A percentile compares a stretch with the other conserved stretches of the same genome.
phyloP scores from a whole-genome alignment of 2,113 vertebrate species.

The Ascaphus truei region DNA sequence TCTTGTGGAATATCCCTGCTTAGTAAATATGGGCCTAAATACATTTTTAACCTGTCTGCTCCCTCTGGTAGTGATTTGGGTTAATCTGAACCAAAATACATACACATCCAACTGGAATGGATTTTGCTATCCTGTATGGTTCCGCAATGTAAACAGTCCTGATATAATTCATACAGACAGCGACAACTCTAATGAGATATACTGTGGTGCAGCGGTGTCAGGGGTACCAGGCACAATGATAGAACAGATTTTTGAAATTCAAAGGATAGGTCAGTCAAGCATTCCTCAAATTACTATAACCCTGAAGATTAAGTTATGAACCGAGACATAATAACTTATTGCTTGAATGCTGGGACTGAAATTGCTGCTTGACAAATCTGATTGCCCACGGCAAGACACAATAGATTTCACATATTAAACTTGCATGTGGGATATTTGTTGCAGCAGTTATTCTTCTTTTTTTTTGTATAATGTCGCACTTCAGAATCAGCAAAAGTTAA shows the following conservation, averaged over 20 bases:
- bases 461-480: neutral
- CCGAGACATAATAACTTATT: neutral
- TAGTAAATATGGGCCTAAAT: too few species aligned
- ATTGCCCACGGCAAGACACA: neutral
- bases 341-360: neutral
- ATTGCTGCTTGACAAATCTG: neutral
- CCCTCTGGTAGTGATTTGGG: neutral
- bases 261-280: neutral
- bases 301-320: conserved; percentile 5
- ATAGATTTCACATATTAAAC: conserved; percentile 1
- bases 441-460: neutral
- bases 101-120: neutral
- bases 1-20: too few species aligned
- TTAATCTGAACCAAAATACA: neutral
- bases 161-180: conserved; percentile 44
- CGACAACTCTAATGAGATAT: conserved; percentile 29
- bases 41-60: too few species aligned
- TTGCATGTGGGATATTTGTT: neutral
- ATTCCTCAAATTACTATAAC: neutral
- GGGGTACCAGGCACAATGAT: neutral
- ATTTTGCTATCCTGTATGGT: conserved; percentile 33
- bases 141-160: conserved; percentile 42
- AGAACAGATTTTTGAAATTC: neutral
- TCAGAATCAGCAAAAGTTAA: neutral
- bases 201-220: neutral